phyloP scores from a whole-genome alignment of 2,888 invertebrate species.

The Fragum sueziense region DNA sequence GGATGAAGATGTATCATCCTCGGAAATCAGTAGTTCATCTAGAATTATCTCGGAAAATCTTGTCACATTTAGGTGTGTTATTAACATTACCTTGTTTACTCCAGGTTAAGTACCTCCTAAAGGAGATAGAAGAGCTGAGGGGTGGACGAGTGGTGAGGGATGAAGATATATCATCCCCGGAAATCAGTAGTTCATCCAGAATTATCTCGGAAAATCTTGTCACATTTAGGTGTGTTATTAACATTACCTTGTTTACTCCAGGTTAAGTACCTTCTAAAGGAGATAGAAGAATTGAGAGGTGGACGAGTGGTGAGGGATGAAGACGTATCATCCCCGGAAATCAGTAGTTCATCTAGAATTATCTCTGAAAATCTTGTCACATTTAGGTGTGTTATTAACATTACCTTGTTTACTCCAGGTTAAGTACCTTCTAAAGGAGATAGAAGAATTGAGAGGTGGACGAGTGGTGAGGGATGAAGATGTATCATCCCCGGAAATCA shows the following conservation, averaged over 20 bases:
- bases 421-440: constrained; percentile 89
- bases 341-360: constrained; percentile 79
- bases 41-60: constrained; percentile 89
- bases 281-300: constrained; percentile 91
- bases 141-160: constrained; percentile 84
- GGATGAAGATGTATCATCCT: constrained; percentile 71
- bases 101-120: constrained; percentile 85
- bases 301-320: constrained; percentile 82
- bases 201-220: constrained; percentile 92
- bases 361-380: constrained; percentile 94
- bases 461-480: constrained; percentile 69
- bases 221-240: constrained; percentile 88
- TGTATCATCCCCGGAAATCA: constrained; percentile 73
- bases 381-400: constrained; percentile 86
- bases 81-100: neutral
- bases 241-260: too few relatives aligned
- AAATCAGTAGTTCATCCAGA: constrained; percentile 78
- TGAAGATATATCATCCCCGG: constrained; percentile 70
- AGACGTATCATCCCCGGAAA: constrained; percentile 72
- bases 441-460: constrained; percentile 91
- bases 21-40: constrained; percentile 77
- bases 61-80: constrained; percentile 89
- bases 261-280: constrained; percentile 87
- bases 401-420: too few relatives aligned
- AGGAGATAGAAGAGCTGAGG: constrained; percentile 92